Base-by-base conservation (phyloP, 2,797 vertebrate species). In the Mormyrus hasselquistii region DNA sequence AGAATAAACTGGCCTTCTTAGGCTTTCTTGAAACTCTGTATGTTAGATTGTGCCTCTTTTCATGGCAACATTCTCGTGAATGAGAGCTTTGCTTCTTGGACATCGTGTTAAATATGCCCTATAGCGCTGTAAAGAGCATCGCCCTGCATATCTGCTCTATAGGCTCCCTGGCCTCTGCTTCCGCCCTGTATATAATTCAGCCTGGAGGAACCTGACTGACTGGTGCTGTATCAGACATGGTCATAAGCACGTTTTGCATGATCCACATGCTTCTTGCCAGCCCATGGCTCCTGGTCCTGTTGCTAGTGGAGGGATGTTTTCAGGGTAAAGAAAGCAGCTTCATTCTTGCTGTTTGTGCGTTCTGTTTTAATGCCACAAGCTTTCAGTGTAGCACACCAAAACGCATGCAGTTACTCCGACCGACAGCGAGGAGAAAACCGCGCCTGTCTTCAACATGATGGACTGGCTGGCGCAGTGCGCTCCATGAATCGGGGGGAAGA, bases 401-500 rank as follows among this genome's bases (percentile, higher is more conserved):
- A 19, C 49, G 85, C 47, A 50, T 73, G 79, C 62, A 53, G 57
- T 52, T 89, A 91, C 44, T 90, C 44, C 38, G 86, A 76, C 82
- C 29, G 4, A 34, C 12, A 34, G 29, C 12, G 65, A 38, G n/a
- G 49, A n/a, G 82, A 53, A 41, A 55, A 50, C 76, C 7, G 44
- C 55, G 38, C 38, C 86, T 55, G 82, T 86, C 44, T 19, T 55
- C 22, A 16, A 7, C 41, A 41, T 25, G 22, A 53, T 57, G 65
- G 50, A 79, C 83, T 86, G 44, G 12, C 84, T 44, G 57, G 87
- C 90, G 87, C 76, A 57, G 22, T 62, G 88, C 89, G 89, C 73
- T n/a, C 83, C 87, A 49, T 62, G 85, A 89, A 85, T 22, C 62
- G 90, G 73, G 41, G 62, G 47, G 86, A 87, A 87, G 85, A 88